phyloP scores from a whole-genome alignment of 2,797 vertebrate genomes.

The Anabas testudineus region DNA sequence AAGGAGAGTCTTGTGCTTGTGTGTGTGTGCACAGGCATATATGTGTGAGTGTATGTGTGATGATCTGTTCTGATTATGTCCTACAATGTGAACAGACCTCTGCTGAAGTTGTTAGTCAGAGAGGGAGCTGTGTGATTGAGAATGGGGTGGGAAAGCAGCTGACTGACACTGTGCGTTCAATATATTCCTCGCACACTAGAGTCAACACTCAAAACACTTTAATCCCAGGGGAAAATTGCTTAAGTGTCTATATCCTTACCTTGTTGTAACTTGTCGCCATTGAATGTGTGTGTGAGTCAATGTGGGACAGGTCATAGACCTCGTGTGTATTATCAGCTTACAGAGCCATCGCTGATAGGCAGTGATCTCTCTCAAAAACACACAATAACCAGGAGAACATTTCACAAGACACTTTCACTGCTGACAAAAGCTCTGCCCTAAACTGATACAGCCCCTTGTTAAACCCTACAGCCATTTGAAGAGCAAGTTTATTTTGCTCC shows the following conservation, averaged over 20 bases:
- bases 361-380: constrained; percentile 30
- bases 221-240: neutral
- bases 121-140: constrained; percentile 51
- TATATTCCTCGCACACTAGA: constrained; percentile 4
- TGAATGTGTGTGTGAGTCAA: constrained; percentile 18
- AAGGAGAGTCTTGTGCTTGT: constrained; percentile 63
- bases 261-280: constrained; percentile 18
- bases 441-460: constrained; percentile 25
- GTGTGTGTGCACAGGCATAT: neutral
- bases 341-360: neutral
- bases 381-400: neutral
- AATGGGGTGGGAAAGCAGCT: constrained; percentile 58
- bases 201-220: neutral
- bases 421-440: constrained; percentile 39
- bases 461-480: constrained; percentile 28
- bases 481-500: constrained; percentile 2
- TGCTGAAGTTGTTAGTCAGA: constrained; percentile 52
- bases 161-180: constrained; percentile 46
- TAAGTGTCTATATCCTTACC: constrained; percentile 24
- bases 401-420: constrained; percentile 25
- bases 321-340: constrained; percentile 19
- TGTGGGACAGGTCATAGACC: constrained; percentile 20
- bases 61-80: constrained; percentile 39
- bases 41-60: constrained; percentile 37
- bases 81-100: constrained; percentile 57